Evolutionary conservation across 2,113 vertebrate genomes (phyloP).

Genomic region (Bolborhynchus lineola): DNA sequence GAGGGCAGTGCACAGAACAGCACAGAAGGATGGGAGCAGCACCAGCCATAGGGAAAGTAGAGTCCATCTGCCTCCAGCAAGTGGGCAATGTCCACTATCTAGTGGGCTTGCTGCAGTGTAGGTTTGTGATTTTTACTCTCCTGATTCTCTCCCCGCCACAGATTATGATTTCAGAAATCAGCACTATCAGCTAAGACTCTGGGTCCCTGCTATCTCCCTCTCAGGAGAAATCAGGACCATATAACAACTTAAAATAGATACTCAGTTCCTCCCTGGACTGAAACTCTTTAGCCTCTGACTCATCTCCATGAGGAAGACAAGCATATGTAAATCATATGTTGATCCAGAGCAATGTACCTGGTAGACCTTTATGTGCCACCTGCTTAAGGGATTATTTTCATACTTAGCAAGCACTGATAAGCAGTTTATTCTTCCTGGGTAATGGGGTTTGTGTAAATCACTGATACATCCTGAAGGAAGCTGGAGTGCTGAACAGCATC

Average conservation of each 20-base stretch:
- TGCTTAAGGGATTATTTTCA: not conserved
- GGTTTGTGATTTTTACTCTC: not conserved
- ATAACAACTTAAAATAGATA: not conserved
- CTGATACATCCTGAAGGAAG: not conserved
- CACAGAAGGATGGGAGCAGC: not conserved
- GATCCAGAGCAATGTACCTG: not conserved
- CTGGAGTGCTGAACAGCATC: not conserved
- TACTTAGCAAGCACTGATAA: not conserved
- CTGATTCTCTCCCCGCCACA: not conserved
- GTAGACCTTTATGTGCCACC: not conserved
- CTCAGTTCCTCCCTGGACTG: not conserved
- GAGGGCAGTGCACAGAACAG: not conserved
- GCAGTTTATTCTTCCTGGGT: not conserved
- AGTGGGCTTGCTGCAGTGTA: not conserved
- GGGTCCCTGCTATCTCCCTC: not conserved
- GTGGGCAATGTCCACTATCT: not conserved
- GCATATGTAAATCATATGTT: not conserved
- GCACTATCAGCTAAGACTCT: not conserved
- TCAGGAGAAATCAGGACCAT: not conserved
- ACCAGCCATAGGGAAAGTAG: not conserved
- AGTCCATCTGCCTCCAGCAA: not conserved
- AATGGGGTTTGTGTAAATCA: not conserved
- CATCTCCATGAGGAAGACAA: not conserved
- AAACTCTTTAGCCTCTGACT: not conserved
- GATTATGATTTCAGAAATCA: not conserved